Base-by-base conservation (phyloP, 2,113 vertebrate genomes). In the Arothron firmamentum region DNA sequence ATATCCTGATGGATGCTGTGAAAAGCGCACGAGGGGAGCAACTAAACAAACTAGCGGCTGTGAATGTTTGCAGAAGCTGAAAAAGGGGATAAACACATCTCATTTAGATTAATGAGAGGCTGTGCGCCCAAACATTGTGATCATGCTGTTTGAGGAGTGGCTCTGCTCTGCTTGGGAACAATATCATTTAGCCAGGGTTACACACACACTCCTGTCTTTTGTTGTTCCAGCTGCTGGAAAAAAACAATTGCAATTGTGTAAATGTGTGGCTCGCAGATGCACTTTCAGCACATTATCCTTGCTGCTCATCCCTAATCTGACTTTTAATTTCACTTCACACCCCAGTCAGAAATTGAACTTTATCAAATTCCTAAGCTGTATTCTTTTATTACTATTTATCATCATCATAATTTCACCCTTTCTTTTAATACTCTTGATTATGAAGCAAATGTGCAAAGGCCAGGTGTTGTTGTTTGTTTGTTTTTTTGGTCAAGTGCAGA, bases 91-190 rank as follows among this genome's bases (percentile, higher is more conserved):
- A 78, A 60, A 75, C 70, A 67, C 56, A 60, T 78, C 79, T 85
- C 63, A 78, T 85, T 84, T 77, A 78, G 77, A 80, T 81, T 82
- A 84, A 87, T 78, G 74, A 83, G 65, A 84, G 83, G 74, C 57
- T 84, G 55, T 56, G 60, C 41, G 12, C 72, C 66, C 50, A 43
- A 80, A 82, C 74, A 67, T 78, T 82, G 75, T 73, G 70, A 84
- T 84, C 78, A 65, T 15, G 54, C 74, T 82, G 77, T 84, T 84
- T 81, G 68, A 88, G 86, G 81, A 82, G 82, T 83, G 80, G 78
- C 63, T 66, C 67, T 71, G 50, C 56, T 59, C 52, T 62, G 57
- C 57, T 71, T 53, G 81, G 78, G 71, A 84, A 85, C 75, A 84
- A 83, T 84, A 76, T 87, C 74, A 85, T 84, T 86, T 82, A 12